phyloP scores from a whole-genome alignment of 1,140 invertebrate species.

The Plutomurus gul region DNA sequence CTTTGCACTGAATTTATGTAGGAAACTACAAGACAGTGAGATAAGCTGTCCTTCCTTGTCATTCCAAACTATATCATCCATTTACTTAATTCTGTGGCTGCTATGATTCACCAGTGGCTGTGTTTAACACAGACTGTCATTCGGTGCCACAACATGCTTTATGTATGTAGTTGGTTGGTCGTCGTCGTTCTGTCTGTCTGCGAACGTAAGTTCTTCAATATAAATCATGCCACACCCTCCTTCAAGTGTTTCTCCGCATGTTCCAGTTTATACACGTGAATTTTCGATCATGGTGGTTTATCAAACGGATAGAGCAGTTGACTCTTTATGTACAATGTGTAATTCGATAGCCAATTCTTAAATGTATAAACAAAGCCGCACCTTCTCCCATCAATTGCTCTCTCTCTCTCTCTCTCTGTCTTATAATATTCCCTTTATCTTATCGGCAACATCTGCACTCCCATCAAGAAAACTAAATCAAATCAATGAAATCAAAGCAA shows the following conservation, averaged over 20 bases:
- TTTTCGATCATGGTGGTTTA: background rate
- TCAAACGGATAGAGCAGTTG: background rate
- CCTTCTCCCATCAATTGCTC: background rate
- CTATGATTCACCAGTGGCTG: background rate
- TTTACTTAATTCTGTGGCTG: background rate
- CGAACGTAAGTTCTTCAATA: background rate
- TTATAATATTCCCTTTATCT: background rate
- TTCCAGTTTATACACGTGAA: background rate
- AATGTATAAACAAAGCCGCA: background rate
- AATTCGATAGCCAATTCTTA: background rate
- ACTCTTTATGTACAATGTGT: background rate
- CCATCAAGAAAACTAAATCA: background rate
- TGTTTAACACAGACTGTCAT: background rate
- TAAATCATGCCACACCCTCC: conserved; percentile 16
- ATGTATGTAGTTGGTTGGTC: background rate
- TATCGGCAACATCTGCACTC: background rate
- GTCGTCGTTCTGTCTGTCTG: conserved; percentile 1
- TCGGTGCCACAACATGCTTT: background rate
- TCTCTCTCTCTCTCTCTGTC: background rate
- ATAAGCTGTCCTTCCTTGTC: too few relatives aligned
- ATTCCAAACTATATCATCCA: background rate
- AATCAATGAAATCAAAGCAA: background rate
- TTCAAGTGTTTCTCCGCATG: background rate
- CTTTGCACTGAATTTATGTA: too few relatives aligned
- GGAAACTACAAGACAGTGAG: too few relatives aligned